Base-by-base conservation (phyloP, 1,140 invertebrate species). In the Trinorchestia longiramus region DNA sequence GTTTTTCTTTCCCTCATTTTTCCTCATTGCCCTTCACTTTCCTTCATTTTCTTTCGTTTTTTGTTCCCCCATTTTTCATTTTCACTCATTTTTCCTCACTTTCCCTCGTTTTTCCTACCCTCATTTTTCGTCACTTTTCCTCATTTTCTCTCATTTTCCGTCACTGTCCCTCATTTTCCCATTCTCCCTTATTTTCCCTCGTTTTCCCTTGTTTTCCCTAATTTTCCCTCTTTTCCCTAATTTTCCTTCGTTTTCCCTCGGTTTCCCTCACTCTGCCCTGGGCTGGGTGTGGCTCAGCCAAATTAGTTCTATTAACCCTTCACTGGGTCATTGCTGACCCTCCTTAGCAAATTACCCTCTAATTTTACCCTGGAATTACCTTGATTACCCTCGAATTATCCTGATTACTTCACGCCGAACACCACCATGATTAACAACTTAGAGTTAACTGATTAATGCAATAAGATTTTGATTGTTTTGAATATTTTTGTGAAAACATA, bases 271-370 rank as follows among this genome's bases (percentile, higher is more conserved):
- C 36, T 41, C 36, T 40, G 47, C 6, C 8, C 47, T n/a, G n/a
- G 36, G 87, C 87, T 87, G 87, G 87, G 87, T 87, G 87, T 87
- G 87, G 87, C 87, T 8, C 36, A 11, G 40, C 87, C 87, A 87
- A 87, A 87, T 87, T 87, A 87, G 87, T 36, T 40, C 40, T 87
- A 87, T 87, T 87, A 87, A 87, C 87, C 87, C 40, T 87, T 87
- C 40, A 87, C 40, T 87, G 36, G 87, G 87, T 40, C 87, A 15
- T 87, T 36, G 87, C 87, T 87, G 87, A 41, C 6, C 87, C 47
- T 53, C 87, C 87, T 87, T 87, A 87, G 36, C 41, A 87, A 87
- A 87, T 87, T 87, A 87, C 87, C 87, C 87, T 87, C 87, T 87
- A 87, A 77, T 87, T 87, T 87, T 87, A 87, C 87, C 87, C 87